These are phyloP conservation scores for Bursaphelenchus mucronatus DNA, from an alignment of 1,140 invertebrate species.

Conservation along the genomic window DNA sequence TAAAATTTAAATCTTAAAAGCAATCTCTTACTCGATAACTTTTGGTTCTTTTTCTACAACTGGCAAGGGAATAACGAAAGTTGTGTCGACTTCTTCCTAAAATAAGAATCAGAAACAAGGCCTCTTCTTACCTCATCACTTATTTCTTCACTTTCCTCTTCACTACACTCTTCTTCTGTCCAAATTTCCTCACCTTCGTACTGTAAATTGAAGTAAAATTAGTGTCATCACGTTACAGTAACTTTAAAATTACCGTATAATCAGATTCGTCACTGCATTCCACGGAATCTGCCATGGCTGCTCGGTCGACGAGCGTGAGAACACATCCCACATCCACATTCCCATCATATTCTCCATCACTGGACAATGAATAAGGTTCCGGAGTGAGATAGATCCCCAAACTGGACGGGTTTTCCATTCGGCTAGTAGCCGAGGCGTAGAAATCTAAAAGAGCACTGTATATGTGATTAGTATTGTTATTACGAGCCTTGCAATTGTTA, in stretches of 20 bases:
- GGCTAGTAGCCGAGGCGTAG: slow-evolving; percentile 3
- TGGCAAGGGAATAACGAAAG: no score
- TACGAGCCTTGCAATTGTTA: background rate
- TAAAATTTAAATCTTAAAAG: no score
- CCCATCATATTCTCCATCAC: slow-evolving; percentile 36
- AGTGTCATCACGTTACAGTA: no score
- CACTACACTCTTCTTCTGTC: slow-evolving; percentile 13
- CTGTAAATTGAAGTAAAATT: background rate
- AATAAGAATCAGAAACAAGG: slow-evolving; percentile 21
- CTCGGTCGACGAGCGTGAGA: slow-evolving; percentile 48
- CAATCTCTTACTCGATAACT: no score
- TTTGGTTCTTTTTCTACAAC: no score
- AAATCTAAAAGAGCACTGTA: slow-evolving; percentile 1
- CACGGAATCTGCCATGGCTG: slow-evolving; percentile 49
- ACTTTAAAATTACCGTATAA: no score
- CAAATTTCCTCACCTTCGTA: slow-evolving; percentile 15
- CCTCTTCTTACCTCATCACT: no score
- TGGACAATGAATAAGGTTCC: slow-evolving; percentile 15
- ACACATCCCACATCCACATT: slow-evolving; percentile 49
- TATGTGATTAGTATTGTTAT: background rate
- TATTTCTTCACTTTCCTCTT: slow-evolving; percentile 5
- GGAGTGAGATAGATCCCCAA: slow-evolving; percentile 28
- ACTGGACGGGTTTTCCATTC: slow-evolving; percentile 22
- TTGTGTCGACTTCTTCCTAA: slow-evolving; percentile 36
- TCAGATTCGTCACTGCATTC: slow-evolving; percentile 26